Evolutionary conservation across 2,797 vertebrate genomes (phyloP).

Genomic region (Smutsia temminckii): DNA sequence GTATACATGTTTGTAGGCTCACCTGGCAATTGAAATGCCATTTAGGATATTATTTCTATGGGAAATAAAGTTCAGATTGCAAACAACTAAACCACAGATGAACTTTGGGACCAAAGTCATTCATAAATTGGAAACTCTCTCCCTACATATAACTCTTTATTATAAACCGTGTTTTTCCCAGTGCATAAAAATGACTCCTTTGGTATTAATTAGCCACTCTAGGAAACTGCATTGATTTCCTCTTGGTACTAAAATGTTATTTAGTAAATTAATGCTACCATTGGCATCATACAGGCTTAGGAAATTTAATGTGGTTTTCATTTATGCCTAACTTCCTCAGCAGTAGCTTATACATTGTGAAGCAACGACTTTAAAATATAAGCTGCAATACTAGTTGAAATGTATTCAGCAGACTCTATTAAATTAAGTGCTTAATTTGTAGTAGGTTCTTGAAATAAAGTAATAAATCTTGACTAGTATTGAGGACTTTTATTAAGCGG

Average conservation of each 20-base stretch:
- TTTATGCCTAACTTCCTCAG: neutral
- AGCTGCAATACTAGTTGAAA: neutral
- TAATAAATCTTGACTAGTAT: neutral
- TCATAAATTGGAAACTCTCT: neutral
- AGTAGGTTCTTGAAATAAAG: neutral
- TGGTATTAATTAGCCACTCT: neutral
- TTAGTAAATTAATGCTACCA: neutral
- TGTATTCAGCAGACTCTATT: neutral
- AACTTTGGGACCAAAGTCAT: neutral
- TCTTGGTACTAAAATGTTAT: neutral
- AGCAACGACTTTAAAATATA: conserved; percentile 23
- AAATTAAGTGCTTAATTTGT: conserved; percentile 7
- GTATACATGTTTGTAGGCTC: neutral
- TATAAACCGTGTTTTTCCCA: neutral
- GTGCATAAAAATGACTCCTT: neutral
- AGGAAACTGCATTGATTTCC: conserved; percentile 31
- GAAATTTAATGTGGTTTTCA: neutral
- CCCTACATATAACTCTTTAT: neutral
- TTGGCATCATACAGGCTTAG: neutral
- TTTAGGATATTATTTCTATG: neutral
- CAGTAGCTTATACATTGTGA: neutral
- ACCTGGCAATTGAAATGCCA: neutral
- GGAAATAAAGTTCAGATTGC: neutral
- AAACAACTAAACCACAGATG: neutral
- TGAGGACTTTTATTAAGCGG: neutral